A percentile compares a stretch with the other conserved stretches of the same genome.
Conservation (phyloP, 2,113 vertebrate species). For the Zeus faber region DNA sequence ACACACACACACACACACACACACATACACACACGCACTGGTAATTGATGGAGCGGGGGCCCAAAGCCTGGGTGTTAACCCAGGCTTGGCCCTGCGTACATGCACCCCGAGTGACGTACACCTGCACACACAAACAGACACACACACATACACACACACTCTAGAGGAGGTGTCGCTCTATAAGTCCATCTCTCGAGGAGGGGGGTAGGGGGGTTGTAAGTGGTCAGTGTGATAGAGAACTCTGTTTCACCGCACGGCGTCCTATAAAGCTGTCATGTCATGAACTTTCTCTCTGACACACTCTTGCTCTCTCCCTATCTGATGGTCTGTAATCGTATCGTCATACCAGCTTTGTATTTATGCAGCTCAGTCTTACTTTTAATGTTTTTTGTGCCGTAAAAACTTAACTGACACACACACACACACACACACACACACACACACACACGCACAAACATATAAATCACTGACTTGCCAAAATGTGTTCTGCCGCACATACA, state of each 20-base stretch:
- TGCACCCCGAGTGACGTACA: not conserved
- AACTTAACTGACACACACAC: too few species aligned
- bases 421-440: constrained; percentile 1
- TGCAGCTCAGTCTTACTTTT: constrained; percentile 13
- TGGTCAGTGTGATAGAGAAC: constrained; percentile 44
- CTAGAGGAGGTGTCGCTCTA: constrained; percentile 62
- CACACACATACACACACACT: not conserved
- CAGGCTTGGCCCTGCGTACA: constrained; percentile 32
- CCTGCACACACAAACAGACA: not conserved
- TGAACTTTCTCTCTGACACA: constrained; percentile 28
- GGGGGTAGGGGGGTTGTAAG: constrained; percentile 31
- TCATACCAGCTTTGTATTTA: too few species aligned
- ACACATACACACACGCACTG: too few species aligned
- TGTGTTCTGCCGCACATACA: constrained; percentile 63
- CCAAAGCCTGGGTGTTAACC: constrained; percentile 48
- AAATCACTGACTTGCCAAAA: constrained; percentile 56
- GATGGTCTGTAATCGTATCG: not conserved
- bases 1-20: too few species aligned
- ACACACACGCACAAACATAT: constrained; percentile 18
- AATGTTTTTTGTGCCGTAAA: not conserved
- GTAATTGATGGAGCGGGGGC: constrained; percentile 14
- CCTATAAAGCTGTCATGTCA: constrained; percentile 70
- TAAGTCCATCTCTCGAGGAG: constrained; percentile 54
- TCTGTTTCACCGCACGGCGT: constrained; percentile 58
- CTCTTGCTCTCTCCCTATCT: constrained; percentile 6